Evolutionary conservation across 2,797 vertebrate genomes (phyloP), one percentile per base, ranked within the genome.

Genomic region (Cyclura pinguis): DNA sequence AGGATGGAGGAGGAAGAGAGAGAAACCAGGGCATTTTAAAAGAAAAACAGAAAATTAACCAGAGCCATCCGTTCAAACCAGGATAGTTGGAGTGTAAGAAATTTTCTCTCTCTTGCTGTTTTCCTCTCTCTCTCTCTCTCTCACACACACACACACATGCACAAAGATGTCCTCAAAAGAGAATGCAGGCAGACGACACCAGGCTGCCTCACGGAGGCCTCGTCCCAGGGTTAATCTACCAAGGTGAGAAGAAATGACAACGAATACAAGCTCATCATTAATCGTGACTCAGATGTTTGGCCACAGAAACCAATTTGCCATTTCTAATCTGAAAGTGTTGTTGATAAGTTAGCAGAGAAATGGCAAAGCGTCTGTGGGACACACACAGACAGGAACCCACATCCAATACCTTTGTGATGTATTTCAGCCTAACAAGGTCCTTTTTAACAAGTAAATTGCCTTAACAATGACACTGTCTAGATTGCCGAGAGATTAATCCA

Each of bases 371-470:
- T 74, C 16, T 62, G 59, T 5, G 12, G 12, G 42, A 16, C 16
- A 20, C 27, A 72, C 59, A 32, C 27, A 69, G 9, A 52, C 35
- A 18, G 57, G 73, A 57, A 42, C 3, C 29, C 69, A 47, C 27
- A 55, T 20, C 77, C 12, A 18, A 50, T 57, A 72, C 29, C 77
- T 80, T 32, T 55, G 6, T 86, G 84, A 59, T 80, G 89, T 86
- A 87, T 86, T 90, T 92, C 84, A 88, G 24, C 89, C 47, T 62
- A 86, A 80, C 57, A 57, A 7, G 88, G 42, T 88, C 88, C 81
- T 84, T 89, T 93, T 95, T 90, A 82, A 9, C 88, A 92, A 93
- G 77, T 91, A 95, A 94, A 95, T 88, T 95, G 88, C 89, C 76
- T 89, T 82, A 35, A 83, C 94, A 90, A 94, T 90, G 93, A 93